A percentile compares a stretch with the other conserved stretches of the same genome.
Evolutionary conservation across 2,888 invertebrate species (phyloP).

Genomic region (Chrysopilus asiliformis): DNA sequence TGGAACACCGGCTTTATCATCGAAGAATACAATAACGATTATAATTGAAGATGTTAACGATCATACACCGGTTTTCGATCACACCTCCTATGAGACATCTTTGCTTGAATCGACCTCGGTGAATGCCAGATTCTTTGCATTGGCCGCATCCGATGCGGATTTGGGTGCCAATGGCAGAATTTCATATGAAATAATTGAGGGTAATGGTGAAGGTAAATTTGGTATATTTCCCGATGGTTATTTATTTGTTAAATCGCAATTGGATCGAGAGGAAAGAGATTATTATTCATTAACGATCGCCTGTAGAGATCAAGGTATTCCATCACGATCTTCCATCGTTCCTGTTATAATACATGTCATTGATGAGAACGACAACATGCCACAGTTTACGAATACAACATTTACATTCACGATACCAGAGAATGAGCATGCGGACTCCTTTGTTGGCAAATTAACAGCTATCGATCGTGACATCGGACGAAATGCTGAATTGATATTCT

Average conservation of each 20-base stretch:
- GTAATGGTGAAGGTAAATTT: conserved; percentile 74
- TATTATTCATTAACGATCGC: conserved; percentile 80
- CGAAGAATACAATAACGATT: conserved; percentile 58
- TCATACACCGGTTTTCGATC: conserved; percentile 87
- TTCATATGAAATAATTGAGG: conserved; percentile 70
- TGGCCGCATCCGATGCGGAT: conserved; percentile 82
- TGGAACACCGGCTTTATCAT: conserved; percentile 58
- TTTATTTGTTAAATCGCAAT: conserved; percentile 68
- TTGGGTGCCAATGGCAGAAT: conserved; percentile 67
- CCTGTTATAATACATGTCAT: conserved; percentile 86
- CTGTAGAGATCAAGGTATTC: conserved; percentile 68
- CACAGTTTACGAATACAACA: conserved; percentile 78
- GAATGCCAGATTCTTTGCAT: conserved; percentile 79
- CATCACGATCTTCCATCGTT: conserved; percentile 66
- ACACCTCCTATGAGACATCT: conserved; percentile 85
- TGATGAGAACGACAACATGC: conserved; percentile 94
- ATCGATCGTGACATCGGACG: conserved; percentile 80
- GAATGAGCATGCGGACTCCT: conserved; percentile 77
- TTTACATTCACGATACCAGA: conserved; percentile 84
- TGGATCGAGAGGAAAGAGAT: conserved; percentile 84
- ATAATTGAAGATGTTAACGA: conserved; percentile 83
- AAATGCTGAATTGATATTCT: conserved; percentile 81
- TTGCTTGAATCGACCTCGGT: conserved; percentile 80
- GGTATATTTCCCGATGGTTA: conserved; percentile 92
- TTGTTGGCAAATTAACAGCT: conserved; percentile 83